phyloP scores from a whole-genome alignment of 2,113 vertebrate species.

The human region DNA sequence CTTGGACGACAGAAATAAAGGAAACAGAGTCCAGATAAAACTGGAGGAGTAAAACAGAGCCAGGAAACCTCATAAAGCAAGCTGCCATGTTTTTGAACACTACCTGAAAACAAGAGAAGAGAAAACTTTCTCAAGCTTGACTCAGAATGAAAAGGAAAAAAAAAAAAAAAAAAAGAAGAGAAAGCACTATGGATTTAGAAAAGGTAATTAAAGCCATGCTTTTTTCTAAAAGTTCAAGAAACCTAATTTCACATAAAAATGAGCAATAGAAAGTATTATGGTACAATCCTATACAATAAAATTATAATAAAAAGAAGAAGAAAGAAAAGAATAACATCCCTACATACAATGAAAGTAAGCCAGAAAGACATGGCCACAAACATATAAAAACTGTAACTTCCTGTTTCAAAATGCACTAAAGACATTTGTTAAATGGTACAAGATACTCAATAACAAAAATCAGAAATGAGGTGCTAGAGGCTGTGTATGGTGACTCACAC shows the following conservation, averaged over 20 bases:
- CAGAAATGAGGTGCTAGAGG: not conserved
- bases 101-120: constrained; percentile 21
- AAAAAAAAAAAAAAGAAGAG: not conserved
- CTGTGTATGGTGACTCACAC: not conserved
- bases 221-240: constrained; percentile 51
- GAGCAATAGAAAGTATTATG: not conserved
- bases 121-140: not conserved
- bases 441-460: constrained; percentile 40
- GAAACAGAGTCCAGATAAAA: constrained; percentile 14
- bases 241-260: constrained; percentile 37
- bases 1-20: not conserved
- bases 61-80: not conserved
- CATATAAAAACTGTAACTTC: not conserved
- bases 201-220: constrained; percentile 35
- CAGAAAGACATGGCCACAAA: not conserved
- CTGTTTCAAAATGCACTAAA: constrained; percentile 34
- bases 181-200: constrained; percentile 1
- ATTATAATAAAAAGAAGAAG: constrained; percentile 11
- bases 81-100: constrained; percentile 7
- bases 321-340: not conserved
- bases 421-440: constrained; percentile 6
- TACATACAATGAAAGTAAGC: not conserved
- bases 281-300: not conserved
- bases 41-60: not conserved
- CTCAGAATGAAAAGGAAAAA: no score